Evolutionary conservation across 30 jellyfish, hydroid and myxozoan genomes (phyloP).

Genomic region (Morbakka virulenta): DNA sequence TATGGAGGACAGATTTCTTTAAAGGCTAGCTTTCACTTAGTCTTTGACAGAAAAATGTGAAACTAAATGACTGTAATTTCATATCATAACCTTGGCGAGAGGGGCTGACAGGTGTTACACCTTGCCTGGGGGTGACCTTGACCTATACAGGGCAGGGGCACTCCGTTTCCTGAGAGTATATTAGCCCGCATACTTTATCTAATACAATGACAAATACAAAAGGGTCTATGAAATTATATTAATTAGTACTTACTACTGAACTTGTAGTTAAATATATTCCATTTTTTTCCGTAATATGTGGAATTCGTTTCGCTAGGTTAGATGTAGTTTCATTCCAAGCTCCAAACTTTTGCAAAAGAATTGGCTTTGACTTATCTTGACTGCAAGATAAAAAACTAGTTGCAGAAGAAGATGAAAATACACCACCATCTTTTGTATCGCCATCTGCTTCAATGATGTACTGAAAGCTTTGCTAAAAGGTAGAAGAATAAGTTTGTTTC

Average conservation of each 20-base stretch:
- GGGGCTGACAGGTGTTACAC: too few relatives aligned
- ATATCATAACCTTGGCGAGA: too few relatives aligned
- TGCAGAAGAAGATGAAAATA: not conserved
- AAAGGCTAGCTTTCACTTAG: too few relatives aligned
- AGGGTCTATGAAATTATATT: too few relatives aligned
- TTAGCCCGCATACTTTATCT: too few relatives aligned
- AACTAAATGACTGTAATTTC: too few relatives aligned
- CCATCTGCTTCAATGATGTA: slow-evolving; percentile 20
- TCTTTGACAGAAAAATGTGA: too few relatives aligned
- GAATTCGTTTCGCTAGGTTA: not conserved
- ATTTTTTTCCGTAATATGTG: not conserved
- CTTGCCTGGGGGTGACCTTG: too few relatives aligned
- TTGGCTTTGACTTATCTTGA: not conserved
- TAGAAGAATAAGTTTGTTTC: not conserved
- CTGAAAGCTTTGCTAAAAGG: not conserved
- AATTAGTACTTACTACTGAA: not conserved
- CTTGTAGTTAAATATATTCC: not conserved
- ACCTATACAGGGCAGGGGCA: too few relatives aligned
- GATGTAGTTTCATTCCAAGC: not conserved
- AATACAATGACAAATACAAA: too few relatives aligned
- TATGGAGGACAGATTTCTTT: too few relatives aligned
- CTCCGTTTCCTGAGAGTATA: too few relatives aligned
- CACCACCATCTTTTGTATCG: not conserved
- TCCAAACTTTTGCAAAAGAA: not conserved
- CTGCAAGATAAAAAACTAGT: not conserved